Evolutionary conservation across 2,888 invertebrate genomes (phyloP), one percentile per base, ranked within the genome.

Genomic region (Zaprionus bogoriensis): DNA sequence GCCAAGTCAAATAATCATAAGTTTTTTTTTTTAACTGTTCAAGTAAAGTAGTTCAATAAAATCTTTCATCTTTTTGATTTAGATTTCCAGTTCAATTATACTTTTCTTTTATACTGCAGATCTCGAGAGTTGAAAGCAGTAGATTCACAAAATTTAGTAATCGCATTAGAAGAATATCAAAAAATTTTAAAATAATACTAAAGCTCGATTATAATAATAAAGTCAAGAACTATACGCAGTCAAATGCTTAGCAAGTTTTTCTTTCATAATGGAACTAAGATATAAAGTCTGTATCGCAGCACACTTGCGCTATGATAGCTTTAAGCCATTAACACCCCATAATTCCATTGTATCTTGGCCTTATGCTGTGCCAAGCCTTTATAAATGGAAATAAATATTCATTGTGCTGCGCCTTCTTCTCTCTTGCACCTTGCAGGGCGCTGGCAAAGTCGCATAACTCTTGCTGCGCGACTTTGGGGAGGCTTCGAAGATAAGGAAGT

Each of bases 401-500:
- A 39, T 10, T 39, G 22, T 41, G n/a, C n/a, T 41, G 2, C 5
- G n/a, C 10, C 10, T 19, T 1, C n/a, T n/a, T 1, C 4, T 7
- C 17, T 9, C 17, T 10, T 2, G 7, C 5, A 23, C 25, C 45
- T 45, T 25, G 44, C 23, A 32, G 32, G 23, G 17, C n/a, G 17
- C 32, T 17, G 25, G 19, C 25, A 9, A 46, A 48, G 55, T 55
- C 14, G 28, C 12, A 38, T 32, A 57, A 57, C 57, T 45, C 27
- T 45, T 45, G 17, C 19, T 44, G 12, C 3, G n/a, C n/a, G n/a
- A n/a, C n/a, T n/a, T n/a, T n/a, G n/a, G n/a, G n/a, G n/a, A n/a
- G n/a, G n/a, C n/a, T n/a, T n/a, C n/a, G n/a, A n/a, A n/a, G n/a
- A n/a, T n/a, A n/a, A n/a, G n/a, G n/a, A n/a, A n/a, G n/a, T n/a